Conservation (phyloP, 2,888 invertebrate genomes). For the Tinea semifulvella region DNA sequence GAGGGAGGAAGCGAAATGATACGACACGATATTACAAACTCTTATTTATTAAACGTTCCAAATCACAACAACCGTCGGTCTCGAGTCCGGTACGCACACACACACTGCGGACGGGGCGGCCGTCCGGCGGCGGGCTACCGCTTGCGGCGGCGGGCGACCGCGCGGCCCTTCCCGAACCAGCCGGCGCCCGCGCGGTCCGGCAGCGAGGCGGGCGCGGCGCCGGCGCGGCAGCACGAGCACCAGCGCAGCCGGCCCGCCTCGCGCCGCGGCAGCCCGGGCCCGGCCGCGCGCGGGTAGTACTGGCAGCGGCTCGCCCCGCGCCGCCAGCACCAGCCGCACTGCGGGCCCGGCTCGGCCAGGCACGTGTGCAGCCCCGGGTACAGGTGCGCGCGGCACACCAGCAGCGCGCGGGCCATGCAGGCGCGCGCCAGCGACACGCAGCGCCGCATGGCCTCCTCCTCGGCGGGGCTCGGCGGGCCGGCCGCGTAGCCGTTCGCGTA, state of each 20-base stretch:
- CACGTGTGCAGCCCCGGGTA: conserved; percentile 69
- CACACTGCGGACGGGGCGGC: not conserved
- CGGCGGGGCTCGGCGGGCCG: not conserved
- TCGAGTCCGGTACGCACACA: too few relatives aligned
- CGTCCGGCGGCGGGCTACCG: too few relatives aligned
- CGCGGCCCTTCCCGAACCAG: not conserved
- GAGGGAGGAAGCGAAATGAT: not conserved
- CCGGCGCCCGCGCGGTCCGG: conserved; percentile 83
- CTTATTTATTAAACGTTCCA: not conserved
- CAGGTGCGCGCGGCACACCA: conserved; percentile 51
- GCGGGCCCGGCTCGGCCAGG: conserved; percentile 26
- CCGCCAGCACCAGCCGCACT: conserved; percentile 41
- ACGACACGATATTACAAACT: not conserved
- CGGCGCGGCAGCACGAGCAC: conserved; percentile 69
- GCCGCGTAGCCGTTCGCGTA: not conserved
- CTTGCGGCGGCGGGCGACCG: not conserved
- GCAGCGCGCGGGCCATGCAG: conserved; percentile 53
- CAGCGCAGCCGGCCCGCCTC: conserved; percentile 67
- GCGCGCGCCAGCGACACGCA: conserved; percentile 42
- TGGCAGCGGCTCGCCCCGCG: conserved; percentile 40
- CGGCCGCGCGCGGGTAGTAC: conserved; percentile 47
- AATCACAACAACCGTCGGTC: not conserved
- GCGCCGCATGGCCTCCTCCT: conserved; percentile 19
- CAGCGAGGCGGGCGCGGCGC: conserved; percentile 47
- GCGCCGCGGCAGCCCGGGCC: conserved; percentile 33